phyloP scores from a whole-genome alignment of 1,140 invertebrate genomes.

The Palaemon carinicauda region DNA sequence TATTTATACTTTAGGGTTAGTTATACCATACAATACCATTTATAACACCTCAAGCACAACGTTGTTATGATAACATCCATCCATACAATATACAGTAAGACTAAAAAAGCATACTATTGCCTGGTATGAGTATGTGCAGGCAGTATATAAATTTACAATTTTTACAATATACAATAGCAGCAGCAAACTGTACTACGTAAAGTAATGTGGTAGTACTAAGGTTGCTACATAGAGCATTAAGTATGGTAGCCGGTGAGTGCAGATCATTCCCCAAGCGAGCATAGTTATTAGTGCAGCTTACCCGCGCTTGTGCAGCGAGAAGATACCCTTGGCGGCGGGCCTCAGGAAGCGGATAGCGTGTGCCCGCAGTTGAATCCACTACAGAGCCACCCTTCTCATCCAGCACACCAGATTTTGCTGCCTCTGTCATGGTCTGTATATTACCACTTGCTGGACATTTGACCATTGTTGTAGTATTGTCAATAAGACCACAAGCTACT shows the following conservation, averaged over 20 bases:
- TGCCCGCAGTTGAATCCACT: conserved; percentile 74
- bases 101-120: conserved; percentile 46
- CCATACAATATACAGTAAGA: conserved; percentile 36
- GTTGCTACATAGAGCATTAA: conserved; percentile 34
- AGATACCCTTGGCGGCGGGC: conserved; percentile 86
- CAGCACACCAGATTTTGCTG: conserved; percentile 62
- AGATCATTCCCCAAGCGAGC: conserved; percentile 53
- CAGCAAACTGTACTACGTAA: conserved; percentile 25
- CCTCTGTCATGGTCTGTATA: conserved; percentile 79
- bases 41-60: conserved; percentile 34
- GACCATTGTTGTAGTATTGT: conserved; percentile 83
- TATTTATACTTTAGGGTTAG: conserved; percentile 36
- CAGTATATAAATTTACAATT: conserved; percentile 35
- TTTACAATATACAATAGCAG: conserved; percentile 34
- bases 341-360: conserved; percentile 77
- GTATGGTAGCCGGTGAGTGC: conserved; percentile 41
- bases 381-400: conserved; percentile 68
- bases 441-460: conserved; percentile 80
- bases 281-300: conserved; percentile 69
- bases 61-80: conserved; percentile 29
- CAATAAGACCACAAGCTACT: conserved; percentile 79
- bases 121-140: conserved; percentile 10
- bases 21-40: conserved; percentile 33
- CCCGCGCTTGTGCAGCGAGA: conserved; percentile 88
- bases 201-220: conserved; percentile 37